phyloP scores from a whole-genome alignment of 2,888 invertebrate species.

The Tenodera sinensis region DNA sequence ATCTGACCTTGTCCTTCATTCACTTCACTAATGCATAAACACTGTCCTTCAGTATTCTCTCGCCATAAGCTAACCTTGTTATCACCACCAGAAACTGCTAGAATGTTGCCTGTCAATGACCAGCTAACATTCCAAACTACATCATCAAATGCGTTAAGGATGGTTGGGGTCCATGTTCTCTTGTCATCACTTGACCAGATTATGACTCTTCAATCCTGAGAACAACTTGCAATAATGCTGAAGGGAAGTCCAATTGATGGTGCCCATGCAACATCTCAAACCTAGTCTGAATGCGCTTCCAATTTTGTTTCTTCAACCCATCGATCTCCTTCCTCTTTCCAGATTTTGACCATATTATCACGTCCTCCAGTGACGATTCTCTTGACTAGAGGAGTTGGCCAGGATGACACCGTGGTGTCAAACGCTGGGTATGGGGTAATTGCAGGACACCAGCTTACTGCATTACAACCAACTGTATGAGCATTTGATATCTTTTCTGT shows the following conservation, averaged over 20 bases:
- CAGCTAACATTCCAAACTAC: slow-evolving; percentile 99
- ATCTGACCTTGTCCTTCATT: slow-evolving; percentile 57
- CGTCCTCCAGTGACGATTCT: slow-evolving; percentile 95
- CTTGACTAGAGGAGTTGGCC: slow-evolving; percentile 54
- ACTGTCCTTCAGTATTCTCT: slow-evolving; percentile 86
- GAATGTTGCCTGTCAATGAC: slow-evolving; percentile 95
- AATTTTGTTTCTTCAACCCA: slow-evolving; percentile 93
- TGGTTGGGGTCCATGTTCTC: slow-evolving; percentile 79
- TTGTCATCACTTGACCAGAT: slow-evolving; percentile 83
- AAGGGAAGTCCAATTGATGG: slow-evolving; percentile 86
- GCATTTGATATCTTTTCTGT: slow-evolving; percentile 92
- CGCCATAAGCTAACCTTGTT: slow-evolving; percentile 95
- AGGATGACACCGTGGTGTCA: slow-evolving; percentile 53
- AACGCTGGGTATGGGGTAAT: slow-evolving; percentile 64
- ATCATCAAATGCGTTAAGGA: slow-evolving; percentile 92
- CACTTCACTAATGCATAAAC: slow-evolving; percentile 90
- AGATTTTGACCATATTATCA: slow-evolving; percentile 93
- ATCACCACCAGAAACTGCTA: slow-evolving; percentile 97
- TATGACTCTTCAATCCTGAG: slow-evolving; percentile 83
- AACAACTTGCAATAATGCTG: slow-evolving; percentile 92
- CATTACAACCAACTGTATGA: slow-evolving; percentile 95
- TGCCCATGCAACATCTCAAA: slow-evolving; percentile 98
- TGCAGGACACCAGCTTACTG: slow-evolving; percentile 93
- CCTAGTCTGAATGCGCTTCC: slow-evolving; percentile 98
- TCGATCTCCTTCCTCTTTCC: slow-evolving; percentile 65